phyloP scores from a whole-genome alignment of 2,888 invertebrate species.

The Platerodrilus igneus region DNA sequence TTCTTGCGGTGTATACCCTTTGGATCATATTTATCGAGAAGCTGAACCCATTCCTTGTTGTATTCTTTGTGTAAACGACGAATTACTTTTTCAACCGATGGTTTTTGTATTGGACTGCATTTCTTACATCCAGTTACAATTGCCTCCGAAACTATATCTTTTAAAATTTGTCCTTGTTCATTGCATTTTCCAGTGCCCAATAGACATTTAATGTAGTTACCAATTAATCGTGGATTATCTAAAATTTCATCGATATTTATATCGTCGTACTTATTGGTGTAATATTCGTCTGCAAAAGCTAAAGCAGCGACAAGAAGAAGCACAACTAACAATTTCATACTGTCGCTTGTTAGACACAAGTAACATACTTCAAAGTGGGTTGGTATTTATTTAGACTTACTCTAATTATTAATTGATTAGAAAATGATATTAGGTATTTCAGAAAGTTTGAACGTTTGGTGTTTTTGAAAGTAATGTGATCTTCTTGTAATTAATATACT shows the following conservation, averaged over 20 bases:
- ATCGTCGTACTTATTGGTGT: conserved; percentile 62
- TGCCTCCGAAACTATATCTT: conserved; percentile 60
- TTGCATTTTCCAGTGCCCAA: conserved; percentile 60
- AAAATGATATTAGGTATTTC: too few species aligned
- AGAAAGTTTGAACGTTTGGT: too few species aligned
- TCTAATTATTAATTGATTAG: too few species aligned
- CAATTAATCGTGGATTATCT: conserved; percentile 57
- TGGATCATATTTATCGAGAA: conserved; percentile 60
- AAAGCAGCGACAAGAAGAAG: too few species aligned
- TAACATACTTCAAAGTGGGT: too few species aligned
- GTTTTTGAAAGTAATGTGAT: too few species aligned
- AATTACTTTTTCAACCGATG: conserved; percentile 59
- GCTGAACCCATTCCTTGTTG: conserved; percentile 58
- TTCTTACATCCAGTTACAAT: conserved; percentile 58
- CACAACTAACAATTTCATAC: too few species aligned
- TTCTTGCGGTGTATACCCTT: conserved; percentile 54
- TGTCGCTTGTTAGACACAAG: too few species aligned
- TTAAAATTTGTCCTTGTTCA: conserved; percentile 52
- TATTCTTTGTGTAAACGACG: conserved; percentile 55
- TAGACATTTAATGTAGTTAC: conserved; percentile 61
- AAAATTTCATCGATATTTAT: conserved; percentile 61
- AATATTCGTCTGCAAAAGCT: conserved; percentile 43
- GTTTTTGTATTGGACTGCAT: conserved; percentile 59
- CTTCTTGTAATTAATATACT: too few species aligned
- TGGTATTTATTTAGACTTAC: too few species aligned